Percentiles rank a stretch among this genome's conserved stretches.
Conservation (phyloP, 2,888 invertebrate species). For the Lydus trimaculatus region DNA sequence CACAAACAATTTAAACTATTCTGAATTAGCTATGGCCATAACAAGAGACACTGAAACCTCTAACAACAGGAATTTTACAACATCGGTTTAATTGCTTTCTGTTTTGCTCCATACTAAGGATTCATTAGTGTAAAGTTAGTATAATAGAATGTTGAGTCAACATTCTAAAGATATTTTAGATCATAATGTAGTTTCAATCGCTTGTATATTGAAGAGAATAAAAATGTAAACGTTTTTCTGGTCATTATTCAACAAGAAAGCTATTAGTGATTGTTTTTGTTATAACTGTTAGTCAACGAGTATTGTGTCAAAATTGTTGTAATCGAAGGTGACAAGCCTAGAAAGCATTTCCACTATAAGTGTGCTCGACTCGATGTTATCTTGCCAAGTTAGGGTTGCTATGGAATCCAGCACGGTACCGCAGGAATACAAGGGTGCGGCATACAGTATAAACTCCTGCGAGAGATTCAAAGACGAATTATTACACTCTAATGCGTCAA, state of each 20-base stretch:
- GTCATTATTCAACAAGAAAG: neutral
- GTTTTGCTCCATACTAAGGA: neutral
- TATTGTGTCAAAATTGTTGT: constrained; percentile 6
- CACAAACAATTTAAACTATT: neutral
- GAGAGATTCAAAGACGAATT: constrained; percentile 33
- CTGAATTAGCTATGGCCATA: neutral
- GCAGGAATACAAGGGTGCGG: constrained; percentile 41
- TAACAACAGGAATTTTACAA: neutral
- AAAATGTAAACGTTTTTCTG: neutral
- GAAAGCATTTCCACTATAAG: constrained; percentile 34
- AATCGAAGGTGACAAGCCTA: neutral
- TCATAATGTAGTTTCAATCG: neutral
- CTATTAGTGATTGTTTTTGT: too few relatives aligned
- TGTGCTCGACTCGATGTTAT: constrained; percentile 43
- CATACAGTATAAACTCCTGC: constrained; percentile 34
- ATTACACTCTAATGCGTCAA: constrained; percentile 29
- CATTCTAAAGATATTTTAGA: neutral
- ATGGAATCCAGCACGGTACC: constrained; percentile 44
- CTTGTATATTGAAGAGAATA: neutral
- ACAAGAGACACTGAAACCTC: neutral
- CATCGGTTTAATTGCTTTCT: constrained; percentile 4
- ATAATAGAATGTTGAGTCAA: neutral
- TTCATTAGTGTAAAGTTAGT: neutral
- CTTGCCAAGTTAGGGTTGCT: constrained; percentile 48
- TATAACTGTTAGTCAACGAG: neutral